Percentiles rank a stretch among this genome's conserved stretches.
phyloP scores from a whole-genome alignment of 2,797 vertebrate species.

The Sebastes matsubarae region DNA sequence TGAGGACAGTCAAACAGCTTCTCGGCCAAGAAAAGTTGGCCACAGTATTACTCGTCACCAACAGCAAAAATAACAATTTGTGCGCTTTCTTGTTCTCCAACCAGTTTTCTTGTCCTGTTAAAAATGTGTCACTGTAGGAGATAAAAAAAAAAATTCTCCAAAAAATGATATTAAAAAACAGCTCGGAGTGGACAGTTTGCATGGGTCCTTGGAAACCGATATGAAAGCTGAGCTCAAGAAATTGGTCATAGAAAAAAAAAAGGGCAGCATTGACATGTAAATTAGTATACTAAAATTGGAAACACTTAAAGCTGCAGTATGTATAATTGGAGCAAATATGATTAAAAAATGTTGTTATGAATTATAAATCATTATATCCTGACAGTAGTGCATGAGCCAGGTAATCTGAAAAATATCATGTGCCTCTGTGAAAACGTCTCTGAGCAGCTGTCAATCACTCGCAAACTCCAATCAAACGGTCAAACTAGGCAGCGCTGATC shows the following conservation, averaged over 20 bases:
- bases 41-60: not conserved
- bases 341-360: too few relatives aligned
- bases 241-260: not conserved
- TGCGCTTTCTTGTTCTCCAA: conserved; percentile 1
- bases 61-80: conserved; percentile 23
- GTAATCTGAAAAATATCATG: too few relatives aligned
- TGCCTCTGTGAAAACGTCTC: too few relatives aligned
- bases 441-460: too few relatives aligned
- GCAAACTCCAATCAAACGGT: too few relatives aligned
- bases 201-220: not conserved
- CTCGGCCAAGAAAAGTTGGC: conserved; percentile 46
- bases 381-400: too few relatives aligned
- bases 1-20: conserved; percentile 13
- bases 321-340: too few relatives aligned
- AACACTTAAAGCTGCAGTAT: too few relatives aligned
- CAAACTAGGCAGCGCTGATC: too few relatives aligned
- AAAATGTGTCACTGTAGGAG: not conserved
- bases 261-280: not conserved
- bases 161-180: not conserved
- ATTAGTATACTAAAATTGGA: not conserved
- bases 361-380: too few relatives aligned
- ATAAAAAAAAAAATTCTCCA: not conserved
- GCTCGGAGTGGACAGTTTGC: not conserved
- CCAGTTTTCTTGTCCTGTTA: conserved; percentile 6
- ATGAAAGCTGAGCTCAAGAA: not conserved